Conservation (phyloP, 2,888 invertebrate species). For the Heliconius ethilla region DNA sequence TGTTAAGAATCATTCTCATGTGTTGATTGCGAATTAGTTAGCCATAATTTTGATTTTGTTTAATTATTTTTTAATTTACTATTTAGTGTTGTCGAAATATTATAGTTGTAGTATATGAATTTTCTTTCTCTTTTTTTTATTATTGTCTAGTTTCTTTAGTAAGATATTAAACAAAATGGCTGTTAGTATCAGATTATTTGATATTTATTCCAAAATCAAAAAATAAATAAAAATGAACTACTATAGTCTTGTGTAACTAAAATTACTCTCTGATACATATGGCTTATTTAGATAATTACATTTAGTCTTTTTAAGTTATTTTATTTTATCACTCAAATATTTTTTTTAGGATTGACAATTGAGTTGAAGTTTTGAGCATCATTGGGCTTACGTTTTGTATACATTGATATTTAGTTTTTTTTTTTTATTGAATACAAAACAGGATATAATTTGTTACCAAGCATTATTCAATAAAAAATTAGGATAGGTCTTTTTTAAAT, state of each 20-base stretch:
- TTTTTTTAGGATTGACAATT: constrained; percentile 47
- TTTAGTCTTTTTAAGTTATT: constrained; percentile 79
- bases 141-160: constrained; percentile 48
- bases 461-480: constrained; percentile 80
- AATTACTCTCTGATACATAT: constrained; percentile 66
- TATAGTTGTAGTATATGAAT: constrained; percentile 72
- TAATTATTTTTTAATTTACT: constrained; percentile 67
- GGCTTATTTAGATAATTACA: constrained; percentile 73
- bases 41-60: constrained; percentile 76
- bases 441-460: constrained; percentile 81
- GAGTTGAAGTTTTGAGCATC: constrained; percentile 58
- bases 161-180: constrained; percentile 53
- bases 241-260: constrained; percentile 43
- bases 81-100: constrained; percentile 70
- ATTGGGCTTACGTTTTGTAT: constrained; percentile 72
- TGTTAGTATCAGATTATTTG: constrained; percentile 65
- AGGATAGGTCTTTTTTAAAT: constrained; percentile 79
- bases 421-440: constrained; percentile 79
- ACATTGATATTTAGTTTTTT: constrained; percentile 71
- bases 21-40: constrained; percentile 67
- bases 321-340: constrained; percentile 62
- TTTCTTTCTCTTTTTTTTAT: constrained; percentile 55
- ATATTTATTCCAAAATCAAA: constrained; percentile 46
- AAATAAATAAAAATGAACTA: constrained; percentile 12
- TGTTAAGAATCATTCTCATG: constrained; percentile 74